Evolutionary conservation across 2,888 invertebrate species (phyloP).

Genomic region (Volucella zonaria): DNA sequence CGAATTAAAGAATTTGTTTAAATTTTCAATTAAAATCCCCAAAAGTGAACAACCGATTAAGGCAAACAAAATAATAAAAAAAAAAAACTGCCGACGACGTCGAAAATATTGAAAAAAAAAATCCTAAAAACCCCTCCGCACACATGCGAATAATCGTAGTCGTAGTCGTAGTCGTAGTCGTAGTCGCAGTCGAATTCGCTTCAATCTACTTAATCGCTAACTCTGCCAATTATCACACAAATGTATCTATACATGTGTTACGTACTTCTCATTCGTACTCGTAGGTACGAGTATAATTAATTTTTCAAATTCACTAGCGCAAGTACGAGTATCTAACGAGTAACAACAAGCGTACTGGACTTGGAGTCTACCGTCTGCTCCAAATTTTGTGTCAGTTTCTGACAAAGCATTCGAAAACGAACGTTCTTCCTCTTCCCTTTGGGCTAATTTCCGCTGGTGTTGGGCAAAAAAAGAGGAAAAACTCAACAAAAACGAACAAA

Average conservation of each 20-base stretch:
- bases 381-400: conserved; percentile 37
- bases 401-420: too few species aligned
- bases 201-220: conserved; percentile 51
- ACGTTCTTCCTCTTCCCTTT: conserved; percentile 5
- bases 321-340: conserved; percentile 23
- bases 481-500: conserved; percentile 21
- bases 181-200: neutral
- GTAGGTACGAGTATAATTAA: conserved; percentile 70
- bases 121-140: conserved; percentile 12
- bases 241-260: too few species aligned
- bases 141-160: conserved; percentile 1
- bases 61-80: neutral
- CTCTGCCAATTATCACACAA: conserved; percentile 66
- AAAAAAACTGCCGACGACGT: conserved; percentile 7
- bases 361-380: neutral
- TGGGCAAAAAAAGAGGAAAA: conserved; percentile 8
- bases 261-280: too few species aligned
- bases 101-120: conserved; percentile 4
- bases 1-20: conserved; percentile 13
- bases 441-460: conserved; percentile 51
- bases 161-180: neutral
- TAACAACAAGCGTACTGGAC: neutral
- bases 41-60: conserved; percentile 69
- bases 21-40: conserved; percentile 63
- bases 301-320: conserved; percentile 55